phyloP scores from a whole-genome alignment of 2,888 invertebrate species.

The Drosophila borborema region DNA sequence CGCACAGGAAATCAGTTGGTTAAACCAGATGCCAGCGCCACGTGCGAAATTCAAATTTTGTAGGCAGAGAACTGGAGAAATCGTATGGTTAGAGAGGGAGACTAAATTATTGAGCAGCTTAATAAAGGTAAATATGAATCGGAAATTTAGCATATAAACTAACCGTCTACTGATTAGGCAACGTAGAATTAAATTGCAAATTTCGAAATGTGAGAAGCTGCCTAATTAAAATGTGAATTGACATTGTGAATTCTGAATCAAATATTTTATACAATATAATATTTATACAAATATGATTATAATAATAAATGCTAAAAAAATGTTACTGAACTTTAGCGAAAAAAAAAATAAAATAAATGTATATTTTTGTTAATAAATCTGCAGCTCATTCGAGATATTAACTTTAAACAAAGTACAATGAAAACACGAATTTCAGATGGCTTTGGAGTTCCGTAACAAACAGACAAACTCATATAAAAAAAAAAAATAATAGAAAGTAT shows the following conservation, averaged over 20 bases:
- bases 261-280: neutral
- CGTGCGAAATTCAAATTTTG: slow-evolving; percentile 34
- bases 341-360: neutral
- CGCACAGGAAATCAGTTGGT: slow-evolving; percentile 42
- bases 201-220: slow-evolving; percentile 33
- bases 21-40: slow-evolving; percentile 16
- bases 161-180: slow-evolving; percentile 40
- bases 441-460: neutral
- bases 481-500: neutral
- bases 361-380: neutral
- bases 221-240: slow-evolving; percentile 22
- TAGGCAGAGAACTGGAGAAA: slow-evolving; percentile 14
- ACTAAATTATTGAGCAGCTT: slow-evolving; percentile 17
- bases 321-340: neutral
- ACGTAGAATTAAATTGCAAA: slow-evolving; percentile 43
- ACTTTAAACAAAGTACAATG: neutral
- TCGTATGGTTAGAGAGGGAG: neutral
- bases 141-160: slow-evolving; percentile 45
- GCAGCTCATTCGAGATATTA: neutral
- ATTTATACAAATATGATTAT: neutral
- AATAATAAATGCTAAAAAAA: neutral
- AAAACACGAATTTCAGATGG: neutral
- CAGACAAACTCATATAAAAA: too few relatives aligned
- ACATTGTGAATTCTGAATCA: neutral
- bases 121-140: slow-evolving; percentile 38